A percentile compares a stretch with the other conserved stretches of the same genome.
phyloP scores from a whole-genome alignment of 2,797 vertebrate species.

The Perodicticus potto region DNA sequence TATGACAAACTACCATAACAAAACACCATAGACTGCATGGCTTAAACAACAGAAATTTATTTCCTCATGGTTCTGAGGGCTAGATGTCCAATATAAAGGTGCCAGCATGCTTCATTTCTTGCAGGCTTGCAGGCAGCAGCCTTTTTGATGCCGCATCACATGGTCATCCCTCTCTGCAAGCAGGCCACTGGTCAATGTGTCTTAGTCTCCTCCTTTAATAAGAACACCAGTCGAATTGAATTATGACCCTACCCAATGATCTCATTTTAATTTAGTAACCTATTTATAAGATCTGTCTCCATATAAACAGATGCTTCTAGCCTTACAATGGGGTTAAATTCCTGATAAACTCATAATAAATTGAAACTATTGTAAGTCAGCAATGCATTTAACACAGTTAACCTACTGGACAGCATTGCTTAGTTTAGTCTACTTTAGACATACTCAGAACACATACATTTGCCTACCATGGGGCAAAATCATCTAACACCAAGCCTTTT shows the following conservation, averaged over 20 bases:
- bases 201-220: not conserved
- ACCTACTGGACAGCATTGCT: not conserved
- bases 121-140: not conserved
- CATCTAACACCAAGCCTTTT: not conserved
- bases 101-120: not conserved
- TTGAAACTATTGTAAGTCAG: not conserved
- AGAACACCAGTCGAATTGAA: not conserved
- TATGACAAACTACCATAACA: not conserved
- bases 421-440: not conserved
- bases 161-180: not conserved
- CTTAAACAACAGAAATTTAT: not conserved
- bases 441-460: not conserved
- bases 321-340: not conserved
- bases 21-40: not conserved
- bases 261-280: not conserved
- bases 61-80: not conserved
- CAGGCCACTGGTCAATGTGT: not conserved
- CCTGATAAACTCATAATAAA: not conserved
- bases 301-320: not conserved
- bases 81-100: not conserved
- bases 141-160: too few relatives aligned
- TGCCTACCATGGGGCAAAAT: not conserved
- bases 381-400: not conserved
- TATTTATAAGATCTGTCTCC: not conserved
- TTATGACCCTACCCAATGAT: not conserved